phyloP scores from a whole-genome alignment of 1,140 invertebrate species.

The Cherax quadricarinatus region DNA sequence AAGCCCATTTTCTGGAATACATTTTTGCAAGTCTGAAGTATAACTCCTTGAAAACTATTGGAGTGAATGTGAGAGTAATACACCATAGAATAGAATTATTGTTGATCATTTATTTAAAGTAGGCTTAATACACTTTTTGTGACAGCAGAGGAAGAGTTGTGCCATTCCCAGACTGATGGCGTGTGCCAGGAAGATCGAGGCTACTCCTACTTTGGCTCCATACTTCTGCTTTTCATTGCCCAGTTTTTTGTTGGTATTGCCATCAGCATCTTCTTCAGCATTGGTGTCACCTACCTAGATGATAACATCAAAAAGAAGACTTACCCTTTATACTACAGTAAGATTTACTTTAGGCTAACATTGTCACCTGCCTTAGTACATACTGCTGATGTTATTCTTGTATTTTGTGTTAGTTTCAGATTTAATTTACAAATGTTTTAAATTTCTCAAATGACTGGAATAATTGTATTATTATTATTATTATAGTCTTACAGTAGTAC shows the following conservation, averaged over 20 bases:
- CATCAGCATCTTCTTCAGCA: constrained; percentile 82
- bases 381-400: neutral
- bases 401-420: too few species aligned
- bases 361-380: too few species aligned
- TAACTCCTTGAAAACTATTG: too few species aligned
- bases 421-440: too few species aligned
- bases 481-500: too few species aligned
- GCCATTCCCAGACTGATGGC: constrained; percentile 1
- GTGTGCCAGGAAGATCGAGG: neutral
- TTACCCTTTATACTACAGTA: constrained; percentile 78
- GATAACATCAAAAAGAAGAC: constrained; percentile 85
- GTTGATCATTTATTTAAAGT: too few species aligned
- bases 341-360: neutral
- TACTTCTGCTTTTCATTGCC: constrained; percentile 81
- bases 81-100: too few species aligned
- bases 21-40: too few species aligned
- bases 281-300: constrained; percentile 84
- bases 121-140: neutral
- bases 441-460: too few species aligned
- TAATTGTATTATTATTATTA: too few species aligned
- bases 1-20: too few species aligned
- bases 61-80: too few species aligned
- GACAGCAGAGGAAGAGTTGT: constrained; percentile 51
- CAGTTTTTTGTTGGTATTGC: constrained; percentile 85
- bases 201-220: constrained; percentile 73